Evolutionary conservation across 2,797 vertebrate genomes (phyloP).

Genomic region (Lycodopsis pacificus): DNA sequence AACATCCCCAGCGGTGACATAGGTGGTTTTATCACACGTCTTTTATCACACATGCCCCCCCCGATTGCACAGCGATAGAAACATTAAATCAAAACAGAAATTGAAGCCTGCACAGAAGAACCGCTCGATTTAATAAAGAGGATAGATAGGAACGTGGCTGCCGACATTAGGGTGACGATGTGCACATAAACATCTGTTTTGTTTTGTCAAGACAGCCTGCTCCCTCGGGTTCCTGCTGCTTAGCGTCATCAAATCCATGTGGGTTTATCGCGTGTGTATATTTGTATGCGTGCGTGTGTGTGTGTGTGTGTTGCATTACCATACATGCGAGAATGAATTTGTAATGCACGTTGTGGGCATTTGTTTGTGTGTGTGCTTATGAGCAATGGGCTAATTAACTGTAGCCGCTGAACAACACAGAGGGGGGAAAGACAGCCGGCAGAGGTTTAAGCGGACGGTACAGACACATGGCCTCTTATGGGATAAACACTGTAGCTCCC

Average conservation of each 20-base stretch:
- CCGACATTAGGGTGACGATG: constrained; percentile 69
- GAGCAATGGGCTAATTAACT: constrained; percentile 57
- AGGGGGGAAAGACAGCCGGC: constrained; percentile 33
- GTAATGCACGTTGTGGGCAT: neutral
- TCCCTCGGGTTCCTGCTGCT: constrained; percentile 68
- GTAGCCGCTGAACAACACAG: constrained; percentile 8
- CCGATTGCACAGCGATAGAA: constrained; percentile 20
- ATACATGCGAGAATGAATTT: constrained; percentile 39
- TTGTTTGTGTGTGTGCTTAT: constrained; percentile 16
- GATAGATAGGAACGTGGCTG: constrained; percentile 36
- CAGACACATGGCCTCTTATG: constrained; percentile 32
- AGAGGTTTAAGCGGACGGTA: constrained; percentile 52
- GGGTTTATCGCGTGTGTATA: constrained; percentile 41
- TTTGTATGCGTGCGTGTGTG: neutral
- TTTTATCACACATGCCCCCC: constrained; percentile 40
- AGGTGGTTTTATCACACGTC: constrained; percentile 51
- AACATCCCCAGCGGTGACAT: constrained; percentile 43
- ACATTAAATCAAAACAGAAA: constrained; percentile 51
- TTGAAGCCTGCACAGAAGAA: neutral
- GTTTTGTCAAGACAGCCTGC: constrained; percentile 69
- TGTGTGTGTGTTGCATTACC: constrained; percentile 28
- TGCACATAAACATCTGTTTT: constrained; percentile 75
- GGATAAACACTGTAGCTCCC: constrained; percentile 25
- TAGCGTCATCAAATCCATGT: constrained; percentile 63
- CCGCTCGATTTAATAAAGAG: constrained; percentile 49